phyloP scores from a whole-genome alignment of 2,888 invertebrate genomes.

The Listrodromus nycthemerus region DNA sequence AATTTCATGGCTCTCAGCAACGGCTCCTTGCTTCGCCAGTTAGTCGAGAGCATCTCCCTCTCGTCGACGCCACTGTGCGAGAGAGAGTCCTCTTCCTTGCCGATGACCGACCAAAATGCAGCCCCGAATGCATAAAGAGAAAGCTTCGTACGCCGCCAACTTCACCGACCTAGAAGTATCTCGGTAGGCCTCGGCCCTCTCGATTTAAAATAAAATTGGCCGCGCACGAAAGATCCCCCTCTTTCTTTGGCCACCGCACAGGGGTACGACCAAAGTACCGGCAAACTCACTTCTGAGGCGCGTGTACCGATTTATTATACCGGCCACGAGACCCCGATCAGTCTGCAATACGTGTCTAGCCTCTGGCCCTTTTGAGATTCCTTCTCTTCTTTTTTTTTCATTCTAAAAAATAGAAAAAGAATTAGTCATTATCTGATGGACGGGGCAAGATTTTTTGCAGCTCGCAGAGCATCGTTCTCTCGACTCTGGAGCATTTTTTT shows the following conservation, averaged over 20 bases:
- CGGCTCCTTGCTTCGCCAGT: slow-evolving; percentile 65
- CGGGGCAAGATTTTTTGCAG: slow-evolving; percentile 10
- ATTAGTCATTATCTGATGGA: slow-evolving; percentile 27
- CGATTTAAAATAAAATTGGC: slow-evolving; percentile 61
- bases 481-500: background rate
- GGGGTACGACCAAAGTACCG: slow-evolving; percentile 24
- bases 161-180: slow-evolving; percentile 16
- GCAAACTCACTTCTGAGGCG: slow-evolving; percentile 24
- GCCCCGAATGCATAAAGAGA: slow-evolving; percentile 5
- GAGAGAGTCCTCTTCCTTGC: slow-evolving; percentile 7
- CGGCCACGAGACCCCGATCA: slow-evolving; percentile 20
- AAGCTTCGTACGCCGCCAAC: slow-evolving; percentile 16
- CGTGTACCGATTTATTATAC: slow-evolving; percentile 41
- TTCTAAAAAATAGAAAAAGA: background rate
- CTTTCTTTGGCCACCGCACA: slow-evolving; percentile 13
- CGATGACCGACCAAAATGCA: slow-evolving; percentile 2
- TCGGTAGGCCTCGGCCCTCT: slow-evolving; percentile 29
- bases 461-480: slow-evolving; percentile 3
- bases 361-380: slow-evolving; percentile 23
- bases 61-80: slow-evolving; percentile 8
- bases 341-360: slow-evolving; percentile 32
- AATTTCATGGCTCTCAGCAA: slow-evolving; percentile 77
- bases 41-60: slow-evolving; percentile 20
- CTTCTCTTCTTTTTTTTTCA: slow-evolving; percentile 4
- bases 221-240: slow-evolving; percentile 39